Evolutionary conservation across 2,113 vertebrate species (phyloP).

Genomic region (Hiodon alosoides): DNA sequence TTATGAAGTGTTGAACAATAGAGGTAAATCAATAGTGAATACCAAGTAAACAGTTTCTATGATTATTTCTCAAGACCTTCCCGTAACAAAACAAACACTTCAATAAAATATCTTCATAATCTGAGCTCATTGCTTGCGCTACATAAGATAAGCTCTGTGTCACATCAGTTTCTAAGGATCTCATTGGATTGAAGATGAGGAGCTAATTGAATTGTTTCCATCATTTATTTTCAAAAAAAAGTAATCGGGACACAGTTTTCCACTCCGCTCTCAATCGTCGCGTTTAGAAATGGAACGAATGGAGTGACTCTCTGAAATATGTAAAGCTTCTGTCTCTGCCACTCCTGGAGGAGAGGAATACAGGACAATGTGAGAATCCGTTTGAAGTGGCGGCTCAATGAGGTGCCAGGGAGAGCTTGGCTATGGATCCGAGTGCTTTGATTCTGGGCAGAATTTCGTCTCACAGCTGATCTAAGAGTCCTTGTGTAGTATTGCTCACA

Average conservation of each 20-base stretch:
- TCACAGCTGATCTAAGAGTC: slow-evolving; percentile 52
- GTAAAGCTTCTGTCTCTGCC: slow-evolving; percentile 21
- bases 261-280: slow-evolving; percentile 11
- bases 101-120: slow-evolving; percentile 1
- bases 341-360: background rate
- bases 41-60: background rate
- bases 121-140: background rate
- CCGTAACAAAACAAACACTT: background rate
- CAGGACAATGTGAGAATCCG: slow-evolving; percentile 25
- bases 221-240: slow-evolving; percentile 2
- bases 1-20: background rate
- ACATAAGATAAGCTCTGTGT: background rate
- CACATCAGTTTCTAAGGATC: slow-evolving; percentile 8
- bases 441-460: slow-evolving; percentile 49
- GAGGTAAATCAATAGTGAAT: background rate
- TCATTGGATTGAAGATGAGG: background rate
- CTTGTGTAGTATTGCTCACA: slow-evolving; percentile 48
- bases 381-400: slow-evolving; percentile 23
- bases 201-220: slow-evolving; percentile 19
- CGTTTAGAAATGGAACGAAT: slow-evolving; percentile 20
- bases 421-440: slow-evolving; percentile 38
- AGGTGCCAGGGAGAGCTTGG: slow-evolving; percentile 25
- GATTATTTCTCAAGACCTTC: slow-evolving; percentile 21
- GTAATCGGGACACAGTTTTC: slow-evolving; percentile 24
- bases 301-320: slow-evolving; percentile 27